Conservation (phyloP, 2,797 vertebrate genomes). For the Periophthalmus magnuspinnatus region DNA sequence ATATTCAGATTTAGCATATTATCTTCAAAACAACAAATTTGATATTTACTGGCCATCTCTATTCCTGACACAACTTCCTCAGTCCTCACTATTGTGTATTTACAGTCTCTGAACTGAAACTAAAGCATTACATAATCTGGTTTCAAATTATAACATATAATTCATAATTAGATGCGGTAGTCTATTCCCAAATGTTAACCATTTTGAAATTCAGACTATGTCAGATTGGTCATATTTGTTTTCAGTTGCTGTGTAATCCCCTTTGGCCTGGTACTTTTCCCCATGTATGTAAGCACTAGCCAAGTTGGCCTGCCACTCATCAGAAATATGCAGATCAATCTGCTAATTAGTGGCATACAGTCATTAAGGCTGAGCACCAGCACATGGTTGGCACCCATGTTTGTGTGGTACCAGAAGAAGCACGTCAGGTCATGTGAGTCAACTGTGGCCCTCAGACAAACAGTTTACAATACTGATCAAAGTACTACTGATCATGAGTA, state of each 20-base stretch:
- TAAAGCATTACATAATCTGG: neutral
- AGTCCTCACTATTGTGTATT: too few species aligned
- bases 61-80: too few species aligned
- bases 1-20: too few species aligned
- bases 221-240: conserved; percentile 48
- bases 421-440: conserved; percentile 64
- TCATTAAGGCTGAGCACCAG: conserved; percentile 67
- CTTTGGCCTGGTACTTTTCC: conserved; percentile 48
- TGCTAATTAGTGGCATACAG: conserved; percentile 72
- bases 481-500: neutral
- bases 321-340: conserved; percentile 75
- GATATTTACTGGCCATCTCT: too few species aligned
- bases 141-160: neutral
- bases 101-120: conserved; percentile 5
- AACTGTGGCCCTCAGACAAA: conserved; percentile 53
- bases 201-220: conserved; percentile 19
- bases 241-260: conserved; percentile 44
- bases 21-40: too few species aligned
- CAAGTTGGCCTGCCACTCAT: conserved; percentile 63
- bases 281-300: conserved; percentile 40
- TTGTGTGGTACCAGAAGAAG: conserved; percentile 45
- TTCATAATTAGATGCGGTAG: conserved; percentile 4
- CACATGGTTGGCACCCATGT: conserved; percentile 66
- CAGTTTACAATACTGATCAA: neutral
- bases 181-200: conserved; percentile 8